phyloP scores from a whole-genome alignment of 2,888 invertebrate species.

The Eulithis prunata region DNA sequence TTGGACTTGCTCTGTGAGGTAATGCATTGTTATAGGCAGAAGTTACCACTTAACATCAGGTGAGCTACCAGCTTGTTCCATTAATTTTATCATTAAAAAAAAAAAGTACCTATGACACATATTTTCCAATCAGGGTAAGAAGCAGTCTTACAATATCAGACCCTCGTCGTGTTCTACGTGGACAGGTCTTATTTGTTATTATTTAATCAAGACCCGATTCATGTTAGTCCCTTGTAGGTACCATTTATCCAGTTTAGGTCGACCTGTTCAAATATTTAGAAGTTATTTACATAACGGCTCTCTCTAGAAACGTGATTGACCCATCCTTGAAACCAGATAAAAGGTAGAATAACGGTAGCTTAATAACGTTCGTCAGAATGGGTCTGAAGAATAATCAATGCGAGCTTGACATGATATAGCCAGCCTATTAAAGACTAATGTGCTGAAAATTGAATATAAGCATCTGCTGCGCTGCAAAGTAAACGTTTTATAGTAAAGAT shows the following conservation, averaged over 20 bases:
- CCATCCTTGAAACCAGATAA: slow-evolving; percentile 30
- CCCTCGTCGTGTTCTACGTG: slow-evolving; percentile 3
- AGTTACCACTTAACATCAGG: no score
- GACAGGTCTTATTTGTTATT: slow-evolving; percentile 29
- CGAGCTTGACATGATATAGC: no score
- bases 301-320: slow-evolving; percentile 31
- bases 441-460: no score
- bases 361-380: neutral
- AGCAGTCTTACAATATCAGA: neutral
- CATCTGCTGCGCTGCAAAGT: no score
- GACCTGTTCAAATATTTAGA: slow-evolving; percentile 40
- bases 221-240: slow-evolving; percentile 16
- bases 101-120: no score
- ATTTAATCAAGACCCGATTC: slow-evolving; percentile 41
- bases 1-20: no score
- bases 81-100: no score
- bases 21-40: no score
- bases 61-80: no score
- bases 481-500: no score
- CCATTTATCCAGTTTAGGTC: slow-evolving; percentile 31
- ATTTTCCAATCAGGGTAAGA: slow-evolving; percentile 5
- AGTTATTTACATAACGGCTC: slow-evolving; percentile 38
- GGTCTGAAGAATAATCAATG: neutral
- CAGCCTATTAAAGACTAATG: no score
- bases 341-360: slow-evolving; percentile 12